Base-by-base conservation (phyloP, 1,140 invertebrate genomes). In the Drosophila biarmipes region DNA sequence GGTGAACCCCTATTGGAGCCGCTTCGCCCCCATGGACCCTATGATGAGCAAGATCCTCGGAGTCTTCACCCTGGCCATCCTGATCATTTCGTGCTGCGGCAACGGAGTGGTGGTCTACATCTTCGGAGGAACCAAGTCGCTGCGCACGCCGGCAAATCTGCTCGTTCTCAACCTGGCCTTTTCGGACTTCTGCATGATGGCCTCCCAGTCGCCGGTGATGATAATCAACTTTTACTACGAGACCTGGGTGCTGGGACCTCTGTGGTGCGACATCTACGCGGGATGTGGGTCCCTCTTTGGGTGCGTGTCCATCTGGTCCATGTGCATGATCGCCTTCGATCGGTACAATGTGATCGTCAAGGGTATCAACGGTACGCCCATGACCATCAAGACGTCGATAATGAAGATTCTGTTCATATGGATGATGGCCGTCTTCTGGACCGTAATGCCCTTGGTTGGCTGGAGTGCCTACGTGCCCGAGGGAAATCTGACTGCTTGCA, bases 261-360 rank as follows among this genome's bases (percentile, higher is more conserved):
- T 96, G 35, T 95, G 96, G 92, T 98, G 97, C 89, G 95, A 97
- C 90, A 84, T 98, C 0, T 97, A 97, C 82, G 97, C 94, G 6
- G 94, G 96, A 81, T 93, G 94, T 48, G 97, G 97, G 19, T 97
- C 96, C 11, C 93, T 97, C 45, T 97, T 96, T 76, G 96, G 96
- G 27, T 95, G 96, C 82, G 94, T 94, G 42, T 97, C 96, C 40
- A 97, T 98, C 76, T 97, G 96, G 96, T 95, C 96, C 1, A 96
- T 97, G 95, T 96, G 95, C 1, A 94, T 96, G 93, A 97, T 98
- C 58, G 95, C 96, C 51, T 94, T 97, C 53, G 97, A 98, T 91
- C 94, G 97, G 64, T 97, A 97, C 93, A 96, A 97, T 81, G 96
- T 97, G 49, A 97, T 98, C 81, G 96, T 97, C 3, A 96, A 96